These are phyloP conservation scores for Carpatolechia fugitivella DNA, from an alignment of 2,888 invertebrate species.

Conservation along the genomic window DNA sequence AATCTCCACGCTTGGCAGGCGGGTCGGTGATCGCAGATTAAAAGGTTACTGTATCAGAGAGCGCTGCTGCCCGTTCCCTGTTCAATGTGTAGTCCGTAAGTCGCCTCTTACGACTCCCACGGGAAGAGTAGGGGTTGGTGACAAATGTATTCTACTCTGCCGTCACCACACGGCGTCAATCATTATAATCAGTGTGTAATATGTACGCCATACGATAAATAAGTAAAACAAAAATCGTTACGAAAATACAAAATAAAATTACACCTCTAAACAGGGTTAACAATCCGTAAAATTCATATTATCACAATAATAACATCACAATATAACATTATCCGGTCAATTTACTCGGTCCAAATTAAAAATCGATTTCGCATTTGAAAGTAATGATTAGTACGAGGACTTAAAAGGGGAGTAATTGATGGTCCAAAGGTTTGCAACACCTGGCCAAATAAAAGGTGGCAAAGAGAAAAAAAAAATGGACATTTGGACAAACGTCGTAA, in stretches of 20 bases:
- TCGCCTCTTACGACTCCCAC: too few relatives aligned
- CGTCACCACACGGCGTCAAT: too few relatives aligned
- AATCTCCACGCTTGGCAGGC: too few relatives aligned
- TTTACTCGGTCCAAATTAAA: conserved; percentile 11
- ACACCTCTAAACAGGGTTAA: not conserved
- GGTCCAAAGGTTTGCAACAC: not conserved
- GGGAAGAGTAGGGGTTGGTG: too few relatives aligned
- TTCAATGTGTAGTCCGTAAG: too few relatives aligned
- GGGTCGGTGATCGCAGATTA: too few relatives aligned
- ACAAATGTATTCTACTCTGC: too few relatives aligned
- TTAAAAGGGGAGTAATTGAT: conserved; percentile 1
- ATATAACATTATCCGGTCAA: conserved; percentile 15
- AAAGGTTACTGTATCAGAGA: too few relatives aligned
- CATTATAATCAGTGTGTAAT: too few relatives aligned
- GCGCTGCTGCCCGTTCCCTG: too few relatives aligned
- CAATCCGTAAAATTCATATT: conserved; percentile 5
- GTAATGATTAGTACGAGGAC: conserved; percentile 2
- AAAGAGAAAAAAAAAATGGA: not conserved
- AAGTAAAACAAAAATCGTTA: not conserved
- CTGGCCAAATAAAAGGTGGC: not conserved
- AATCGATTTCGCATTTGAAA: conserved; percentile 5
- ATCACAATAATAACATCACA: conserved; percentile 1
- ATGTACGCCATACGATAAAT: too few relatives aligned
- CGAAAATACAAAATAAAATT: not conserved
- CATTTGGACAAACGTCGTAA: not conserved